These are phyloP conservation scores for Oncorhynchus masou DNA, from an alignment of 2,113 vertebrate species.

Conservation along the genomic window DNA sequence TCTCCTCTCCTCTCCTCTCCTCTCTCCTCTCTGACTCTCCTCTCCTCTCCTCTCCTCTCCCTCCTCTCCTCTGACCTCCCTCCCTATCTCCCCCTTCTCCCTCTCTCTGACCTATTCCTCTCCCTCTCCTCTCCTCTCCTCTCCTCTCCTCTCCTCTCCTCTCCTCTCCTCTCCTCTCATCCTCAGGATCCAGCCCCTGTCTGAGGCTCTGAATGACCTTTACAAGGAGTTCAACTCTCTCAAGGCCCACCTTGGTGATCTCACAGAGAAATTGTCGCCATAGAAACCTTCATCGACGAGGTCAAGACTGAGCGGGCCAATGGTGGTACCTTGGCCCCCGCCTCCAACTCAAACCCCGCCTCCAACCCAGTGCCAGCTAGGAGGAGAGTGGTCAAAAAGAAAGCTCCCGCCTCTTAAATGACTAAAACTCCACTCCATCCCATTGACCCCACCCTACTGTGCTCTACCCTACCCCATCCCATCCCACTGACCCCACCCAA, in stretches of 20 bases:
- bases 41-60: too few relatives aligned
- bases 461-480: too few relatives aligned
- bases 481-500: too few relatives aligned
- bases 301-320: constrained; percentile 53
- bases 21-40: too few relatives aligned
- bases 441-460: too few relatives aligned
- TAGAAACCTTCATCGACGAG: constrained; percentile 75
- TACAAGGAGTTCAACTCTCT: constrained; percentile 81
- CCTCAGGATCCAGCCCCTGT: constrained; percentile 74
- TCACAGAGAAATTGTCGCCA: constrained; percentile 70
- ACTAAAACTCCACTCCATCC: not conserved
- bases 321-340: not conserved
- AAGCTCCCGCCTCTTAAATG: constrained; percentile 24
- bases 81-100: too few relatives aligned
- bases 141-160: not conserved
- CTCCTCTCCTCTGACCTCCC: fast-evolving
- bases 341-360: not conserved
- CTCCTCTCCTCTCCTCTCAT: not conserved
- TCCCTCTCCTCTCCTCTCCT: not conserved
- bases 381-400: constrained; percentile 65
- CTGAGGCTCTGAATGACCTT: constrained; percentile 76
- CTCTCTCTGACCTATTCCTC: too few relatives aligned
- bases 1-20: too few relatives aligned
- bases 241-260: constrained; percentile 73
- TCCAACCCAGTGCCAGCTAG: constrained; percentile 10